Evolutionary conservation across 2,888 invertebrate species (phyloP), one percentile per base, ranked within the genome.

Genomic region (Habrosyne pyritoides): DNA sequence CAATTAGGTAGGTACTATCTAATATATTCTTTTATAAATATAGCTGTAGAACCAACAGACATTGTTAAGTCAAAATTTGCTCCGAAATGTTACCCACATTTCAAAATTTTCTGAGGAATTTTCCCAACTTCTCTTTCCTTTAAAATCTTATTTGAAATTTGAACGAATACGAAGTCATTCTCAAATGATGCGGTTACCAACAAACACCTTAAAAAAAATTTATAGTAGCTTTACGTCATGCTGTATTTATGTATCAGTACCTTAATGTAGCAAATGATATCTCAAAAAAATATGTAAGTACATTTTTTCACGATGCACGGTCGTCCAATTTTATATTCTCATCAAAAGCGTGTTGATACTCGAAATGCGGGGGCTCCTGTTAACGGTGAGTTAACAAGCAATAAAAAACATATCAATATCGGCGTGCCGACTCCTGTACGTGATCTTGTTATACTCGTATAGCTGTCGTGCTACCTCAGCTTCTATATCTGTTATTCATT

Each of bases 371-470:
- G 58, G 66, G 64, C 61, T 64, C 53, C 59, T 60, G 62, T 60
- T 71, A 72, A 70, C 59, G 60, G 63, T 59, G 66, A 72, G 67
- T 69, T 69, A 74, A 67, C 75, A 63, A 68, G 67, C 71, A 77
- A 81, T 77, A 79, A 81, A n/a, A 79, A 79, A 69, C 63, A 73
- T 78, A 78, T 77, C 72, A 73, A 77, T 76, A 80, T 72, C 69
- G 67, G 67, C 63, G 60, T 63, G 59, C 60, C 53, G 57, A 61
- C 63, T 58, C 18, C 60, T 47, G 71, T 67, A 81, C 83, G 79
- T 84, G 81, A 83, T 83, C 80, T 83, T 69, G 73, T 81, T 82
- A 81, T n/a, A n/a, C n/a, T n/a, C 60, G 54, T 57, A 57, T 60
- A 53, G 53, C 64, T 60, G 60, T 24, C 24, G 24, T 42, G 8